Base-by-base conservation (phyloP, 2,888 invertebrate genomes). In the Litoditis marina region DNA sequence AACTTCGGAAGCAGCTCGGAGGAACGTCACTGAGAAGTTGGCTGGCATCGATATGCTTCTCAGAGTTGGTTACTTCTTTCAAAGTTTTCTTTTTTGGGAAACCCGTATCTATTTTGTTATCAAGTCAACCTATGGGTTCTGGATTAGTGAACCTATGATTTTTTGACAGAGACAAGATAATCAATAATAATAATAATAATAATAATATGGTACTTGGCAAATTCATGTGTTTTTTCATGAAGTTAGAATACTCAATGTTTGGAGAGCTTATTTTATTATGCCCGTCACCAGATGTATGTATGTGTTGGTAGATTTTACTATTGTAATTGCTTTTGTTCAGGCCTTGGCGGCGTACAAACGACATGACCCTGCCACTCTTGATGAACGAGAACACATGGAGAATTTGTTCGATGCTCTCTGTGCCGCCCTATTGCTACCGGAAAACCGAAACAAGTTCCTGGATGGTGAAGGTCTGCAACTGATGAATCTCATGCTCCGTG, bases 341-440 rank as follows among this genome's bases (percentile, higher is more conserved):
- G 77, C 82, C 0, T 71, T 82, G 39, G 82, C 82, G 2, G 51
- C 66, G 13, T 82, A 78, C 69, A 82, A 82, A 58, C 70, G 74
- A 36, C 73, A 76, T 44, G 79, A 82, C 66, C 82, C 82, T 5
- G 54, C 53, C 25, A 68, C 63, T 46, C 61, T 89, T 2, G 96
- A 96, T 84, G 98, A 99, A 84, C 90, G 92, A 79, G 98, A 98
- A 85, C 90, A 92, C 80, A 96, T 98, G 96, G 96, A 98, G 85
- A 98, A 98, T 85, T 87, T 99, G 74, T 99, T 99, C 84, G 92
- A 96, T 84, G 89, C 91, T 61, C 86, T 98, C 66, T 98, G 98
- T 84, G 94, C 94, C 57, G 90, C 93, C 60, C 87, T 98, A 63
- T 91, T 95, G 90, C 88, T 89, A 69, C 87, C 89, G 16, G 86